Evolutionary conservation across 2,797 vertebrate species (phyloP), one percentile per base, ranked within the genome.

Genomic region (Huso huso): DNA sequence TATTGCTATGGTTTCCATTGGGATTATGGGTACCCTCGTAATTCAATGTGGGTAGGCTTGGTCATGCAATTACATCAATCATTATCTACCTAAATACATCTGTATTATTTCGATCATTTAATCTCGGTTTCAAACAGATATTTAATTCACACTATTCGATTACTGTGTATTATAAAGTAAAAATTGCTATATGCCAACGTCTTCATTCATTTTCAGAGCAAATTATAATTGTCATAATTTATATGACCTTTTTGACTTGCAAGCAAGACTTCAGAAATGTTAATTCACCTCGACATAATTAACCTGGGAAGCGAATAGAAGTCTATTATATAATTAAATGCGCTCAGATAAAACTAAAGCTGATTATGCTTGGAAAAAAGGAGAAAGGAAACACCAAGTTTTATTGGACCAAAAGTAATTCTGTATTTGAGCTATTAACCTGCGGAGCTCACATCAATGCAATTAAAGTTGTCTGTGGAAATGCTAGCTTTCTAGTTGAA

Each of bases 231-330:
- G 75, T 55, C 72, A 72, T 81, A 74, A 79, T 74, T 72, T 70
- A 70, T n/a, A 59, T 59, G 12, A 77, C 75, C 62, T 74, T 82
- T 79, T 79, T 73, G 79, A 78, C 80, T 77, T 78, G 75, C 66
- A 86, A 81, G 88, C 78, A 79, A 80, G 83, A 78, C 72, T 80
- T 82, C 78, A 82, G 82, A 82, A 83, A 85, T 87, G 88, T 82
- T 82, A 85, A 86, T 89, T 88, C 77, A 70, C 77, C 76, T 79
- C 81, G 86, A 82, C 72, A 65, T 87, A 90, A 92, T 92, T 88
- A 88, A 89, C 85, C 83, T 83, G 82, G 79, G 79, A 64, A 83
- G 69, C 74, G 78, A 71, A 83, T 84, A 86, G 76, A 86, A 82
- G 80, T 77, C 75, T 81, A 84, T 86, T 88, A 88, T 91, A 88